Base-by-base conservation (phyloP, 2,797 vertebrate species). In the Xenopus petersii region DNA sequence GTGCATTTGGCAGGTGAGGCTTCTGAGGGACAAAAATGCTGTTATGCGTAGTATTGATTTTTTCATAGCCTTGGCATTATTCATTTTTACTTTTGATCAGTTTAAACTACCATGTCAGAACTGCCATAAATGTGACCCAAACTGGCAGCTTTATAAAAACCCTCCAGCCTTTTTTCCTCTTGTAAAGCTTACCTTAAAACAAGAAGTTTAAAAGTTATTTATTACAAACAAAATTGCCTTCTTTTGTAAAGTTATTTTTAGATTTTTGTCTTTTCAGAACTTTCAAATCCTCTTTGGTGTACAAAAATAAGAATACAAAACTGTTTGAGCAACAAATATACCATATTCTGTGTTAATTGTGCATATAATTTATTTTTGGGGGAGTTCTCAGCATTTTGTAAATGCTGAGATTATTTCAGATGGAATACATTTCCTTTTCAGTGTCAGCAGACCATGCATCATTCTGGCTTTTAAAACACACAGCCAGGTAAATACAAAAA, bases 41-140 rank as follows among this genome's bases (percentile, higher is more conserved):
- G 13, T 61, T 67, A 36, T 74, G 56, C 67, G n/a, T 2, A 60
- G 8, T 67, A 61, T 74, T 74, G 64, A 74, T 74, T 61, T 74
- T 67, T 62, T 61, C 60, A 11, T 67, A 67, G 56, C 49, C 33
- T 51, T 62, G 56, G 12, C 64, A 64, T 66, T 61, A 26, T 30
- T 74, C 33, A 66, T 21, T 59, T 56, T 74, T 8, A 33, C 33
- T 67, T 66, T 59, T 17, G 17, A 60, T 74, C 47, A 60, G 9
- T 65, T 66, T 63, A 46, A 30, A 46, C 24, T n/a, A 12, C 55
- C 55, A 55, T 26, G 60, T 11, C 30, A 26, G 10, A 30, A 12
- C 21, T 30, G 15, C 17, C 24, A 12, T 26, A 62, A 12, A 26
- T 42, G 30, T 55, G 54, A 26, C 36, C 30, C 26, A 24, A 64